Base-by-base conservation (phyloP, 2,113 vertebrate genomes). In the Oryzias curvinotus region DNA sequence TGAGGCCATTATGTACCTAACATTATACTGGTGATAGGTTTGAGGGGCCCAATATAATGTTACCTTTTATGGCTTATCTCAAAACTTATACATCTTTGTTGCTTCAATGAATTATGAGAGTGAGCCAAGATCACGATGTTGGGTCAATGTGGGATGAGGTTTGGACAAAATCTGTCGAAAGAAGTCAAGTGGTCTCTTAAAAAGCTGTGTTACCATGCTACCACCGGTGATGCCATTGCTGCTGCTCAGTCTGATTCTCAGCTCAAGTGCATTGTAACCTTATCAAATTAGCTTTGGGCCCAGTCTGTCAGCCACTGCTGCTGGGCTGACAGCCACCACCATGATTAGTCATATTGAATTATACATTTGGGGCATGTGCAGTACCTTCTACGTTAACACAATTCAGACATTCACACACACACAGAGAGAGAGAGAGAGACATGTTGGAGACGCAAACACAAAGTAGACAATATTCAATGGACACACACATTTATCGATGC, bases 271-370 rank as follows among this genome's bases (percentile, higher is more conserved):
- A 87, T 86, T 88, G 84, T 88, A 90, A 88, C 87, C 88, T 91
- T 89, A 89, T 91, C 86, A 78, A 91, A 93, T 90, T 88, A 90
- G 89, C 82, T 85, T 75, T 85, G 84, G 87, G 80, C 87, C 83
- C 83, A 88, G 88, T 85, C 85, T 92, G 89, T 91, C 88, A 91
- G 87, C 65, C 75, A 62, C 78, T 73, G 80, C 79, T 86, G 81
- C 86, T 77, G 71, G 85, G 75, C 82, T 91, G 91, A 89, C 92
- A 92, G 83, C 75, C 81, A 83, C 85, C 85, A 77, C 83, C 85
- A 77, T 89, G 89, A 92, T 91, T 91, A 91, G 90, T 91, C 90
- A 93, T 91, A 90, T 90, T 90, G 90, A 91, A 91, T 93, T 90
- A 93, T 90, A 89, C 82, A 91, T 89, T 87, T 84, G 81, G 84